Evolutionary conservation across 1,140 invertebrate genomes (phyloP).

Genomic region (Globodera rostochiensis): DNA sequence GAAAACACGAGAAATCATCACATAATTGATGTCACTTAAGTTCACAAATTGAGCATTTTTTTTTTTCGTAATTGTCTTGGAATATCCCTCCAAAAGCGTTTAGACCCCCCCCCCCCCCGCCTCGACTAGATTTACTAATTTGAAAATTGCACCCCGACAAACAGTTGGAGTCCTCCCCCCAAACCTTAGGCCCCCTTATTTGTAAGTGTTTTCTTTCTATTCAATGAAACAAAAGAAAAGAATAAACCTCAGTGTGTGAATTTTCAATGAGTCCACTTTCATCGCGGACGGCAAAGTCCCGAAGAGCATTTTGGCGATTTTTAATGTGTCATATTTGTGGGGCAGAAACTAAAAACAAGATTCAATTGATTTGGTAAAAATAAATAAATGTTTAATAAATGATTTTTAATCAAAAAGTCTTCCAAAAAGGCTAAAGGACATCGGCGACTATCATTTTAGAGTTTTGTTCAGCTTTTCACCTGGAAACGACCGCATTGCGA

Average conservation of each 20-base stretch:
- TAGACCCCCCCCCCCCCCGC: too few relatives aligned
- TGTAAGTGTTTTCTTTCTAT: neutral
- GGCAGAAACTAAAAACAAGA: constrained; percentile 44
- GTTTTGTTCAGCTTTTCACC: constrained; percentile 5
- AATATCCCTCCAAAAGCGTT: too few relatives aligned
- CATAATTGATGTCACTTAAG: constrained; percentile 37
- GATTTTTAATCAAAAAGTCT: too few relatives aligned
- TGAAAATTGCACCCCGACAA: neutral
- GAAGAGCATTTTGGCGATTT: constrained; percentile 45
- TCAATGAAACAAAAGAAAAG: neutral
- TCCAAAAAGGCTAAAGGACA: too few relatives aligned
- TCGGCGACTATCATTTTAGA: too few relatives aligned
- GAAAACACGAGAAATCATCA: constrained; percentile 45
- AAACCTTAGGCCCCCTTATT: too few relatives aligned
- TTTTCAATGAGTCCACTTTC: constrained; percentile 37
- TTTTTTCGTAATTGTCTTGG: too few relatives aligned
- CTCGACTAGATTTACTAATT: too few relatives aligned
- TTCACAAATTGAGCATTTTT: too few relatives aligned
- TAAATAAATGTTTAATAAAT: too few relatives aligned
- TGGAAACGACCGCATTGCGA: constrained; percentile 46
- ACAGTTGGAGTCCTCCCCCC: too few relatives aligned
- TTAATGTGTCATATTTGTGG: constrained; percentile 32
- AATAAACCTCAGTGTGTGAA: constrained; percentile 39
- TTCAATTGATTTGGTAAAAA: neutral
- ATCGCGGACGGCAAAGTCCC: constrained; percentile 37